phyloP scores from a whole-genome alignment of 2,888 invertebrate species.

The Amphipyra berbera region DNA sequence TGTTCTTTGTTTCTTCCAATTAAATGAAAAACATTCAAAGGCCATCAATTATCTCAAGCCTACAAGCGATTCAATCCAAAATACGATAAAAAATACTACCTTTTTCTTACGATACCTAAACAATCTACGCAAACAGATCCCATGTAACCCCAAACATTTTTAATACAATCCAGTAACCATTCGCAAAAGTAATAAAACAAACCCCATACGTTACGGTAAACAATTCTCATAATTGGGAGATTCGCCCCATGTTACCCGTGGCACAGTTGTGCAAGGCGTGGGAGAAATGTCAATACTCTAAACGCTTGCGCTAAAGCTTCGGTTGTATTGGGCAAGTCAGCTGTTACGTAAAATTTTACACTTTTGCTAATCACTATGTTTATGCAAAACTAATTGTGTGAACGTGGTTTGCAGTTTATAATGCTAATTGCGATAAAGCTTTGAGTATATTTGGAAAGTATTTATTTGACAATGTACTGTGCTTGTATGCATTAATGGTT shows the following conservation, averaged over 20 bases:
- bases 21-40: neutral
- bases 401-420: constrained; percentile 13
- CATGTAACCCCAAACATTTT: constrained; percentile 15
- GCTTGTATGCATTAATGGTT: no score
- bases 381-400: constrained; percentile 25
- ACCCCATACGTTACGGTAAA: constrained; percentile 39
- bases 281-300: constrained; percentile 25
- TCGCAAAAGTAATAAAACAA: constrained; percentile 49
- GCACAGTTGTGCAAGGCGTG: constrained; percentile 22
- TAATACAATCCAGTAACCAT: constrained; percentile 33
- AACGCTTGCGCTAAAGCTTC: constrained; percentile 17
- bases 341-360: neutral
- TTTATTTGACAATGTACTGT: no score
- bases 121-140: constrained; percentile 5
- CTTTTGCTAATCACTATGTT: constrained; percentile 8
- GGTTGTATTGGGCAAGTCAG: constrained; percentile 16
- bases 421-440: constrained; percentile 7
- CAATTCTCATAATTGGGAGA: constrained; percentile 39
- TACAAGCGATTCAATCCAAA: no score
- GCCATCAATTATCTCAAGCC: no score
- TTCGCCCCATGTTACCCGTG: constrained; percentile 14
- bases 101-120: constrained; percentile 21
- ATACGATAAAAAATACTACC: no score
- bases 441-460: neutral
- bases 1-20: neutral